phyloP scores from a whole-genome alignment of 2,797 vertebrate species.

The Decapterus maruadsi region DNA sequence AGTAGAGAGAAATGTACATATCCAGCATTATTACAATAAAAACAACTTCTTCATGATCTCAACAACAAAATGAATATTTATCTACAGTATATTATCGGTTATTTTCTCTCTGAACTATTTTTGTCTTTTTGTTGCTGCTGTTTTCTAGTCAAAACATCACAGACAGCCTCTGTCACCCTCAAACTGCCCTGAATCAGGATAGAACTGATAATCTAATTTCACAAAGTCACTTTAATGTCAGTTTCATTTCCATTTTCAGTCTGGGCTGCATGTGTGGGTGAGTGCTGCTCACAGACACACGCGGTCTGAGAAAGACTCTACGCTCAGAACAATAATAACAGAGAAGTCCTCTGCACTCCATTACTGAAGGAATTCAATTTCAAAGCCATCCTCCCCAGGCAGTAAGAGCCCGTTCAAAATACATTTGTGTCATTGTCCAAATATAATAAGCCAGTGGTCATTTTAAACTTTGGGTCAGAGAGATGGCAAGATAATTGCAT shows the following conservation, averaged over 20 bases:
- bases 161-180: neutral
- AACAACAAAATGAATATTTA: too few species aligned
- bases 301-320: neutral
- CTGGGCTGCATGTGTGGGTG: slow-evolving; percentile 1
- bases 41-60: too few species aligned
- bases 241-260: slow-evolving; percentile 22
- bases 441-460: neutral
- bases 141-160: neutral
- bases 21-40: too few species aligned
- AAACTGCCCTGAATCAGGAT: neutral
- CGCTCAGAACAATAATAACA: neutral
- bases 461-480: neutral
- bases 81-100: too few species aligned
- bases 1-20: too few species aligned
- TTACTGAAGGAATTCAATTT: neutral
- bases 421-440: neutral
- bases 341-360: neutral
- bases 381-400: neutral
- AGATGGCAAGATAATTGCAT: neutral
- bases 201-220: slow-evolving; percentile 18
- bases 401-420: neutral
- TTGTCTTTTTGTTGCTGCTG: neutral
- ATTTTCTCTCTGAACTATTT: neutral
- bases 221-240: slow-evolving; percentile 4
- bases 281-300: neutral